Evolutionary conservation across 2,113 vertebrate species (phyloP).

Genomic region (Hypomesus transpacificus): DNA sequence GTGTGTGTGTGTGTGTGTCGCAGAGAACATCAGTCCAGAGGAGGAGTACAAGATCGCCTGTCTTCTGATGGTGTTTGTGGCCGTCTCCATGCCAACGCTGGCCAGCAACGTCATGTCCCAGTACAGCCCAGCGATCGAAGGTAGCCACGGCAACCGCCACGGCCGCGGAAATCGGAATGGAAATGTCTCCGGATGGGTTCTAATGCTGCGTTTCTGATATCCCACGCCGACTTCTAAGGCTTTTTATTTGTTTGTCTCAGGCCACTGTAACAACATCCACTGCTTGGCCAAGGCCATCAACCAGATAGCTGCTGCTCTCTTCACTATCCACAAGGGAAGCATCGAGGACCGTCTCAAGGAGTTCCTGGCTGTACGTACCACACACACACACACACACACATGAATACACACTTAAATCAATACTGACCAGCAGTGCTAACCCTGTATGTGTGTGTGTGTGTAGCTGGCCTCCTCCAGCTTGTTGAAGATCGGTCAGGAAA

Average conservation of each 20-base stretch:
- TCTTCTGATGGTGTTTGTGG: constrained; percentile 98
- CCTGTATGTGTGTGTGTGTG: constrained; percentile 22
- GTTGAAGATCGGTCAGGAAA: constrained; percentile 98
- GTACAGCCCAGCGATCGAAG: constrained; percentile 98
- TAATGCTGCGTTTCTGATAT: background rate
- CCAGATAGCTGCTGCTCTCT: constrained; percentile 97
- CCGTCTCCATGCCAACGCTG: constrained; percentile 92
- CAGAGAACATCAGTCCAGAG: constrained; percentile 98
- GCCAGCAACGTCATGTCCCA: constrained; percentile 99
- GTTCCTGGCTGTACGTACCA: constrained; percentile 87
- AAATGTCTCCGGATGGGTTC: background rate
- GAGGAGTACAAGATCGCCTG: constrained; percentile 99
- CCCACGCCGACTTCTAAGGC: background rate
- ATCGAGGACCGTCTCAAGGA: constrained; percentile 98
- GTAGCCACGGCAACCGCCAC: constrained; percentile 55
- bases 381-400: background rate
- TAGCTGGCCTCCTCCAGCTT: constrained; percentile 97
- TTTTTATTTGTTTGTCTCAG: constrained; percentile 56
- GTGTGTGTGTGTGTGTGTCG: constrained; percentile 29
- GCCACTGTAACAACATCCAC: constrained; percentile 99
- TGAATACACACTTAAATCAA: background rate
- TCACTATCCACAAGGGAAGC: constrained; percentile 99
- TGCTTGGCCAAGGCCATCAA: constrained; percentile 99
- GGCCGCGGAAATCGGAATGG: too few species aligned
- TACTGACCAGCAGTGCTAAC: background rate